Conservation (phyloP, 2,797 vertebrate genomes). For the Oreochromis grahami region DNA sequence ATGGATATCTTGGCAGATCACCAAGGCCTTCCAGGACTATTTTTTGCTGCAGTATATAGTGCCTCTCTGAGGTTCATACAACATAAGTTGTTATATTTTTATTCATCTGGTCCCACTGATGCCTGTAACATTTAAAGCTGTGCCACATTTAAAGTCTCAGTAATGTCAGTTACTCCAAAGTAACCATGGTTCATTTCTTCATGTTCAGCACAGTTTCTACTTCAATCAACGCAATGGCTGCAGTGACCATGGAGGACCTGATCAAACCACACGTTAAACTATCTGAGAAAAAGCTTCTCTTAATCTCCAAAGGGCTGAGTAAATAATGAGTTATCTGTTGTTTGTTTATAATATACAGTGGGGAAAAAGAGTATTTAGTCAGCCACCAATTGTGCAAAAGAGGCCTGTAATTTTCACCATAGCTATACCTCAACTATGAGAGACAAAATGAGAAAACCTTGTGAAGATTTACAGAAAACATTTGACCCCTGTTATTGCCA, state of each 20-base stretch:
- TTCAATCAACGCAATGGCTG: slow-evolving; percentile 87
- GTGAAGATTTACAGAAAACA: too few species aligned
- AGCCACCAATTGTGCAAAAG: too few species aligned
- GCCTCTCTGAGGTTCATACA: slow-evolving; percentile 85
- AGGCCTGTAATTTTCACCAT: too few species aligned
- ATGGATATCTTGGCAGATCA: slow-evolving; percentile 84
- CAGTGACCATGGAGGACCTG: slow-evolving; percentile 89
- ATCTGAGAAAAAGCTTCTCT: slow-evolving; percentile 81
- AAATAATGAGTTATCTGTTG: slow-evolving; percentile 40
- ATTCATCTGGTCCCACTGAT: background rate
- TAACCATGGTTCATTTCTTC: background rate
- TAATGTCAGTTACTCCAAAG: background rate
- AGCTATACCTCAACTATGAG: too few species aligned
- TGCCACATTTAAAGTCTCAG: background rate
- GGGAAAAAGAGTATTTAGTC: too few species aligned
- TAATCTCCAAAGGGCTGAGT: slow-evolving; percentile 88
- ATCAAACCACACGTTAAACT: slow-evolving; percentile 78
- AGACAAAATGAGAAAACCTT: too few species aligned
- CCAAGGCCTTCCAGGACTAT: slow-evolving; percentile 86
- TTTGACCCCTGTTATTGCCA: too few species aligned
- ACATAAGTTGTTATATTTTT: background rate
- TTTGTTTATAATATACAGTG: background rate
- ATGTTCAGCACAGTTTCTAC: slow-evolving; percentile 87
- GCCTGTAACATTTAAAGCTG: background rate
- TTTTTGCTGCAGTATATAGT: slow-evolving; percentile 65